Base-by-base conservation (phyloP, 1,140 invertebrate species). In the Aphidius gifuensis region DNA sequence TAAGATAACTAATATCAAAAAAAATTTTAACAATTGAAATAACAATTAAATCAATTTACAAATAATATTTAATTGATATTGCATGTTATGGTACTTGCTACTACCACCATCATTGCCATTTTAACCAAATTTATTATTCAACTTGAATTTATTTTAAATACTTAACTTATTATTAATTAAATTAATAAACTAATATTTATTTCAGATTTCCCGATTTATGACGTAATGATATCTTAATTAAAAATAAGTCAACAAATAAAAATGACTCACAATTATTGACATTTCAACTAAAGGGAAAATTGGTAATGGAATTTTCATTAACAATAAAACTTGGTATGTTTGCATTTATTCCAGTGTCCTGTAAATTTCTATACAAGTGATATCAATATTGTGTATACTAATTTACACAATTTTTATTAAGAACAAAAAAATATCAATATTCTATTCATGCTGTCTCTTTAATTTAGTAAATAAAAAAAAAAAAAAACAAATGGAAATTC, bases 171-270 rank as follows among this genome's bases (percentile, higher is more conserved):
- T 6, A 44, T 44, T 44, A 7, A 44, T 44, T 44, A 9, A 44
- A 7, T 44, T 44, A 6, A 44, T 6, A 44, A 44, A 44, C 6
- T 44, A 7, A 7, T 6, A 44, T 44, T 44, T 9, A 44, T 44
- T 44, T 44, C 43, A 6, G 82, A 80, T 89, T 88, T 76, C 86
- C 86, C 78, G 87, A 87, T 70, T 87, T 88, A 86, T 88, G 86
- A 87, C 86, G 82, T 77, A 83, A 85, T 79, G 83, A 84, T 81
- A 81, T 81, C 71, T 74, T 84, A 83, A 84, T 77, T 79, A 75
- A 84, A 85, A 85, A 83, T 78, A 80, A 85, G 77, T 78, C 84
- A 76, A 83, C 83, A 81, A 83, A 83, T 76, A 77, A 77, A 77
- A 83, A 79, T 66, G 75, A 76, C 73, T 80, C 68, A 67, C 66